These are phyloP conservation scores for Erpobdella octoculata DNA, from an alignment of 2,888 invertebrate genomes.

Conservation along the genomic window DNA sequence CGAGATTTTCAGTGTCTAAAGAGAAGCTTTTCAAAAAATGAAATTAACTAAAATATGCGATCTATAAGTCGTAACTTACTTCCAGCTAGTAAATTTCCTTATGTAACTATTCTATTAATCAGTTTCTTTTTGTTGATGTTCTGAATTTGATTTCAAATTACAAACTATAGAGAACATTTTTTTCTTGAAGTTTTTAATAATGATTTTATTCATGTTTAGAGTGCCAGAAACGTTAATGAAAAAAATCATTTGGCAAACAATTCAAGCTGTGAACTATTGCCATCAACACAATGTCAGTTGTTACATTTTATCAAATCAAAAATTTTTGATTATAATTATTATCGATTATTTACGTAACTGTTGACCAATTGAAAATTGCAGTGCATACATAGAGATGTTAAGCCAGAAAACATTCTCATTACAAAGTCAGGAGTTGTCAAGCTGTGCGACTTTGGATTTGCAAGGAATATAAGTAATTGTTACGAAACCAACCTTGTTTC, in stretches of 20 bases:
- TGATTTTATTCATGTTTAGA: conserved; percentile 42
- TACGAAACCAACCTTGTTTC: too few species aligned
- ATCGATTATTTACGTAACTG: too few species aligned
- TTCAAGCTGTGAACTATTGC: conserved; percentile 90
- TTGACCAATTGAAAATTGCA: conserved; percentile 39
- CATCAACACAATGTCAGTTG: conserved; percentile 72
- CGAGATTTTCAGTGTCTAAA: too few species aligned
- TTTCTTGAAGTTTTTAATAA: not conserved
- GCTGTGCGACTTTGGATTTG: conserved; percentile 96
- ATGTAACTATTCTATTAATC: too few species aligned
- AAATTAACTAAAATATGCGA: too few species aligned
- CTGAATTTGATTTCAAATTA: not conserved
- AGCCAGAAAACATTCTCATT: conserved; percentile 94
- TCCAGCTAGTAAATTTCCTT: too few species aligned
- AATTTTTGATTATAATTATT: not conserved
- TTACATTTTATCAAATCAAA: conserved; percentile 53
- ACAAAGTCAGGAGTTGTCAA: conserved; percentile 88
- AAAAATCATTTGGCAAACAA: conserved; percentile 87
- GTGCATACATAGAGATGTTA: conserved; percentile 92
- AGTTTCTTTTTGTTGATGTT: not conserved
- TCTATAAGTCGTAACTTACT: too few species aligned
- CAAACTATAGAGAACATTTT: not conserved
- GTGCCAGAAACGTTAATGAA: conserved; percentile 77
- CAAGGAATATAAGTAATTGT: conserved; percentile 80
- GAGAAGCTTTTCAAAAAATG: too few species aligned